A percentile compares a stretch with the other conserved stretches of the same genome.
phyloP scores from a whole-genome alignment of 2,113 vertebrate species.

The Gopherus evgoodei region DNA sequence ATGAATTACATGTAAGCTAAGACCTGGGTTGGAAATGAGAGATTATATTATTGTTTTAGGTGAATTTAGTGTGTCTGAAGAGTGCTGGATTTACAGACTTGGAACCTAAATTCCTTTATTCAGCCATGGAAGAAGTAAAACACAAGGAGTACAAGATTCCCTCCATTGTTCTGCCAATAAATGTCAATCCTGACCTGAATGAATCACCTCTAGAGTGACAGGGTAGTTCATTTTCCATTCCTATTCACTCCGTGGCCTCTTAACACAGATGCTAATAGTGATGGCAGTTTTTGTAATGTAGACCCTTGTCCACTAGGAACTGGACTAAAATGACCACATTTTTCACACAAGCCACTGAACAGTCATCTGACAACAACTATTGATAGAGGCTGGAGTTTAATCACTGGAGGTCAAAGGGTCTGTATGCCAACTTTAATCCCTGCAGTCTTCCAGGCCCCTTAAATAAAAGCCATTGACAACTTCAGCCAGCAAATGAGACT shows the following conservation, averaged over 20 bases:
- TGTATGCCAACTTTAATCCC: neutral
- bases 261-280: neutral
- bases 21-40: accelerated
- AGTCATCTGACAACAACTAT: neutral
- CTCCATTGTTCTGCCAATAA: neutral
- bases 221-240: neutral
- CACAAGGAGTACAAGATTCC: neutral
- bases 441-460: neutral
- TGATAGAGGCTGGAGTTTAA: neutral
- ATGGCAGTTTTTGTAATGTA: neutral
- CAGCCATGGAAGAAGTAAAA: neutral
- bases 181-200: neutral
- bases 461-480: neutral
- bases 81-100: neutral
- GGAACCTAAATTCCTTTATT: neutral
- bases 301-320: neutral
- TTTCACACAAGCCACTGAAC: neutral
- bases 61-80: neutral
- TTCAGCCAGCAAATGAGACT: neutral
- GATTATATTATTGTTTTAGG: neutral
- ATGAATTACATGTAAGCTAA: neutral
- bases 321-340: neutral
- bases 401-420: accelerated
- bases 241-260: neutral
- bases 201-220: neutral